Evolutionary conservation across 1,140 invertebrate genomes (phyloP).

Genomic region (Argopecten irradians): DNA sequence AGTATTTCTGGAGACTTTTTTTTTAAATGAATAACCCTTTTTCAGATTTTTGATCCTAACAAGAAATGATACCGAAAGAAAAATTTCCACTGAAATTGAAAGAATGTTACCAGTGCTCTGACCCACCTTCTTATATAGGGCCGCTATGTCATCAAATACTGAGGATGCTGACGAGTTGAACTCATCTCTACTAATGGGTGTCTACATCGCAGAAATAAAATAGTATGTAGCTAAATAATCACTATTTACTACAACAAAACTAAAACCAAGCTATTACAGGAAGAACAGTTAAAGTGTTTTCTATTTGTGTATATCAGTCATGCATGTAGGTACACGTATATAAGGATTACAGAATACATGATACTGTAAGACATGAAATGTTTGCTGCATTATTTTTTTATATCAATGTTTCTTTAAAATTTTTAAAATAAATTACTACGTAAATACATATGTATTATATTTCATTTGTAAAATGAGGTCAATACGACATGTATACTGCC

Average conservation of each 20-base stretch:
- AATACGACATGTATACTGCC: too few relatives aligned
- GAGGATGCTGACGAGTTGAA: neutral
- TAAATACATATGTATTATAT: too few relatives aligned
- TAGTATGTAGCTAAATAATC: too few relatives aligned
- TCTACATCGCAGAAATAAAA: neutral
- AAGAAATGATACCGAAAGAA: too few relatives aligned
- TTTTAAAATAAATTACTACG: too few relatives aligned
- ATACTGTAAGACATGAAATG: too few relatives aligned
- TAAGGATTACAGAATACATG: neutral
- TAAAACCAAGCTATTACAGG: neutral
- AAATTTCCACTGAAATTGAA: neutral
- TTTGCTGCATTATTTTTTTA: too few relatives aligned
- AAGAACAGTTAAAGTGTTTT: neutral
- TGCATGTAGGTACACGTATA: neutral
- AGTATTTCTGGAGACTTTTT: too few relatives aligned
- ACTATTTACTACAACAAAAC: neutral
- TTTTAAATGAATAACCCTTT: too few relatives aligned
- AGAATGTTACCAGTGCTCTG: neutral
- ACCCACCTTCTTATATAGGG: constrained; percentile 7
- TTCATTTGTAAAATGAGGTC: too few relatives aligned
- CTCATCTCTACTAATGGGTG: neutral
- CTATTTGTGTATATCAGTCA: neutral
- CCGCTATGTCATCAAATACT: neutral
- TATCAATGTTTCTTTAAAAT: too few relatives aligned
- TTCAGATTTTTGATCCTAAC: too few relatives aligned